A percentile compares a stretch with the other conserved stretches of the same genome.
phyloP scores from a whole-genome alignment of 2,113 vertebrate genomes.

The Pachyramphus minor region DNA sequence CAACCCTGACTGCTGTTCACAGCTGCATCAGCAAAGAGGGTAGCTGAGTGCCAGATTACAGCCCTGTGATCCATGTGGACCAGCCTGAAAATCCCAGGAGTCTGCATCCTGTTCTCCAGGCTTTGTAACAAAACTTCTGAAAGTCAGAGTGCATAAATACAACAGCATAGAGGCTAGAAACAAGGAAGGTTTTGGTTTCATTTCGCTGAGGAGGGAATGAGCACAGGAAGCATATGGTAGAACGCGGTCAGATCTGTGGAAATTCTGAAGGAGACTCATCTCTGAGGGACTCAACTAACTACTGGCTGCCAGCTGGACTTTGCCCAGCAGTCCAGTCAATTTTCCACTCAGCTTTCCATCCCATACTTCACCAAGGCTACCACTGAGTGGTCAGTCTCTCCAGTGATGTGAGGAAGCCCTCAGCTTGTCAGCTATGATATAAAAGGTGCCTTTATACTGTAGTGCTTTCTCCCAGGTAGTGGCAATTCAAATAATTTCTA shows the following conservation, averaged over 20 bases:
- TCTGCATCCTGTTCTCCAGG: background rate
- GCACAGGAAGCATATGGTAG: background rate
- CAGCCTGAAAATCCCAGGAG: background rate
- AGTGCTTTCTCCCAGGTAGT: background rate
- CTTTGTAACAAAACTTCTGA: background rate
- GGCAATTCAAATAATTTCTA: background rate
- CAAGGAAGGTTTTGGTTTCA: background rate
- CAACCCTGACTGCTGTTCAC: background rate
- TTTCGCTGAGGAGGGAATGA: background rate
- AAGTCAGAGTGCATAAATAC: background rate
- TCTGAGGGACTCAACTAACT: background rate
- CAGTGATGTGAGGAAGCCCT: background rate
- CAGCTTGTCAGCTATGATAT: background rate
- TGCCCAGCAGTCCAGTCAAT: background rate
- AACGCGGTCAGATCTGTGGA: background rate
- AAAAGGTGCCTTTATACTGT: background rate
- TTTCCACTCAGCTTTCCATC: background rate
- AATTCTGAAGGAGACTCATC: background rate
- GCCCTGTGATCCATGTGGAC: accelerated
- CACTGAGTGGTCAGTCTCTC: background rate
- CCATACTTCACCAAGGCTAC: background rate
- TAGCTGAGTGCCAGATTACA: background rate
- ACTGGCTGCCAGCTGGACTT: background rate
- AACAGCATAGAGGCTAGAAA: accelerated
- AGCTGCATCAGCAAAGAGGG: background rate